phyloP scores from a whole-genome alignment of 2,797 vertebrate species.

The Mionectes olivaceus region DNA sequence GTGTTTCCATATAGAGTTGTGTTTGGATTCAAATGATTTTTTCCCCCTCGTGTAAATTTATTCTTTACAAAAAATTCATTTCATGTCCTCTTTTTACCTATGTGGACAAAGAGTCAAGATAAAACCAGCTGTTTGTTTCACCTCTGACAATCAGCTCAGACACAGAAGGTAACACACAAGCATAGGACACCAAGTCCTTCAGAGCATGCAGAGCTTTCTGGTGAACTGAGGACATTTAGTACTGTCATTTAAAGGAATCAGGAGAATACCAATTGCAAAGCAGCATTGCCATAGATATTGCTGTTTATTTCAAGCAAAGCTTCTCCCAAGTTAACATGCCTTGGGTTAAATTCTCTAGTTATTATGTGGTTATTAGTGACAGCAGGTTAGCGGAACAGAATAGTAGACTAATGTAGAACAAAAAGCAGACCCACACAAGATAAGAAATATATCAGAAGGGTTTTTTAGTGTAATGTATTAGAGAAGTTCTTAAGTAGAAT shows the following conservation, averaged over 20 bases:
- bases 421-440: background rate
- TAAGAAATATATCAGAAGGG: background rate
- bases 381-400: background rate
- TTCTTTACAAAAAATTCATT: background rate
- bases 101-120: background rate
- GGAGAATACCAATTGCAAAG: background rate
- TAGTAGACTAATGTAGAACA: background rate
- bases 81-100: background rate
- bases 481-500: background rate
- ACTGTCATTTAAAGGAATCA: background rate
- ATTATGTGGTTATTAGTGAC: background rate
- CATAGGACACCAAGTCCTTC: background rate
- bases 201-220: slow-evolving; percentile 60
- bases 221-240: slow-evolving; percentile 66
- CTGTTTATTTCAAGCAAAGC: background rate
- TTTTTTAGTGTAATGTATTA: background rate
- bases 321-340: background rate
- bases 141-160: background rate
- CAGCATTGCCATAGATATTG: background rate
- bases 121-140: background rate
- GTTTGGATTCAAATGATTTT: background rate
- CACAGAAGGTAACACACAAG: background rate
- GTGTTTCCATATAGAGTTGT: background rate
- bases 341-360: background rate
- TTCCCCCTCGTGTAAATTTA: background rate